Conservation (phyloP, 1,140 invertebrate genomes). For the Pinna nobilis region DNA sequence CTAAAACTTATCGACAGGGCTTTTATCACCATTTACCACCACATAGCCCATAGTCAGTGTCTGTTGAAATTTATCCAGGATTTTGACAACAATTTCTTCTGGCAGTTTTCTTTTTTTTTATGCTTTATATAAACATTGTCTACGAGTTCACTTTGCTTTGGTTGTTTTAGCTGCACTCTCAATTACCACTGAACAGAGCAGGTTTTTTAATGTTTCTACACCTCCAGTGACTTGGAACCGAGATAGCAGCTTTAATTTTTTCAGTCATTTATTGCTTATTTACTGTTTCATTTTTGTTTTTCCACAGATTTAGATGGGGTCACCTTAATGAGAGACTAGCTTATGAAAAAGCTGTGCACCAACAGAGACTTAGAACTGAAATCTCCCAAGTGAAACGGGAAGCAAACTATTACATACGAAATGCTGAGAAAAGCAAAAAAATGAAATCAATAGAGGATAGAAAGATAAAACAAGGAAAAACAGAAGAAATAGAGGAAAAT, state of each 20-base stretch:
- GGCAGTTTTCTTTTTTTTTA: too few relatives aligned
- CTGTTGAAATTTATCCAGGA: too few relatives aligned
- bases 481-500: constrained; percentile 16
- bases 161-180: too few relatives aligned
- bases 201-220: background rate
- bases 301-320: constrained; percentile 91
- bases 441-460: constrained; percentile 26
- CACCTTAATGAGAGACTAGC: constrained; percentile 93
- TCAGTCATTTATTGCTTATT: too few relatives aligned
- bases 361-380: constrained; percentile 90
- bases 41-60: too few relatives aligned
- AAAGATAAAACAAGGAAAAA: constrained; percentile 42
- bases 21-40: too few relatives aligned
- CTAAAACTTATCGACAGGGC: too few relatives aligned
- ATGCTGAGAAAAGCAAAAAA: constrained; percentile 86
- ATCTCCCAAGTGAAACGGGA: constrained; percentile 92
- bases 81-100: too few relatives aligned
- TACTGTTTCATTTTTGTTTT: constrained; percentile 1
- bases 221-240: background rate
- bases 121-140: too few relatives aligned
- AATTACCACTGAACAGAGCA: background rate
- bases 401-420: constrained; percentile 88
- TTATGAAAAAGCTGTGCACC: constrained; percentile 92
- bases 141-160: too few relatives aligned
- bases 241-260: background rate